Evolutionary conservation across 2,797 vertebrate species (phyloP), one percentile per base, ranked within the genome.

Genomic region (Coranthus polyacanthus): DNA sequence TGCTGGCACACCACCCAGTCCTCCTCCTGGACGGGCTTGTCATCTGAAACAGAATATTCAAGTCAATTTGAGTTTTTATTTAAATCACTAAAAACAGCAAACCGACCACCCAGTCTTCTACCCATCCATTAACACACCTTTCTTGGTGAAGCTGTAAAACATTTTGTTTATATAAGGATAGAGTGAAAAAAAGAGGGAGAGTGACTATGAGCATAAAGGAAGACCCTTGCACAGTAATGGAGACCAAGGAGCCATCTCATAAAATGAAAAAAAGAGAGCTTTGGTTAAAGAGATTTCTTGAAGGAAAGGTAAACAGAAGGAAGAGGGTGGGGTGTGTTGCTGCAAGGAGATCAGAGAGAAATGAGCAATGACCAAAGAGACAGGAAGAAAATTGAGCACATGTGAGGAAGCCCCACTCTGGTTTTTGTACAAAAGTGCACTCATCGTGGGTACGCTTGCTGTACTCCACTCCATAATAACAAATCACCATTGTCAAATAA

Each of bases 1-100:
- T 95, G 94, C 92, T 97, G 96, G 88, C 97, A 98, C 55, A 52
- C 76, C 57, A 95, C 94, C 67, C 79, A 93, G 34, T 94, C 93
- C 75, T 97, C 96, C 76, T 96, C 95, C 0, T 87, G 90, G 9
- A 82, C 85, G 0, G 93, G 88, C 84, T 90, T 94, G 79, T 97
- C 94, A 2, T 95, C 97, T 98, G 92, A 36, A 88, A 71, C 49
- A 82, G 63, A 82, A 68, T 81, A 71, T 59, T 72, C 20, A 0
- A 7, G 51, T 51, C 62, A 80, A 34, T 44, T 26, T 47, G 39
- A 66, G 60, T 32, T 32, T 32, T 32, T 32, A 8, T 41, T 24
- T 41, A n/a, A 21, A 42, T 26, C 21, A 41, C 41, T 34, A 18
- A 81, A n/a, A 59, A 66, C 71, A 53, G 66, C 54, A 41, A 36